Evolutionary conservation across 2,888 invertebrate genomes (phyloP), one percentile per base, ranked within the genome.

Genomic region (Lissocephala sabroskyi): DNA sequence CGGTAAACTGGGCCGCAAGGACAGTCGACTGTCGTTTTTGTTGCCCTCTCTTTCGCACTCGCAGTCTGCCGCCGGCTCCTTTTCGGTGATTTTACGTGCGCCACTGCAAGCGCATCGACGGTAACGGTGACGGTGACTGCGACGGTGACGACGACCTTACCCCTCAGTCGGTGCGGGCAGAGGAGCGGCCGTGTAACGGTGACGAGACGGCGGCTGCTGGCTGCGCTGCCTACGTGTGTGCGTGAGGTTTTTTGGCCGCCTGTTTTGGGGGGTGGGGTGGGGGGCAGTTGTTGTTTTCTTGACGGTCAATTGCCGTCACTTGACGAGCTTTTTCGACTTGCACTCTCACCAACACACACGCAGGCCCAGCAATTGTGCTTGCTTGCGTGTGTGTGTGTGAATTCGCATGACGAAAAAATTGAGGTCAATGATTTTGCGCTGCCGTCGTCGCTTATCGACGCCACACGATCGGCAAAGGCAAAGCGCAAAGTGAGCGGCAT

Each of bases 351-450:
- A 49, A 47, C 43, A 57, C 37, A 63, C 40, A 47, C 42, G 41
- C 39, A 42, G 39, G 42, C 35, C 41, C 44, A 37, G 42, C 41
- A 10, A 23, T 9, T 18, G 32, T 32, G 6, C 28, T 14, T 58
- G 42, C 53, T 40, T 50, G 60, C 59, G 70, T 74, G 68, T 56
- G 65, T 74, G 63, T 39, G 30, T 13, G 13, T 19, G 33, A 6
- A 33, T 46, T 23, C 33, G 46, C 46, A 41, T 46, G 41, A 77
- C 64, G 75, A 70, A 74, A 74, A 71, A 66, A 74, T 74, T 73
- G 78, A 73, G 71, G 71, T 77, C 71, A 73, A 73, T 73, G 71
- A 73, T 73, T 73, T 73, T 77, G 78, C 60, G 68, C 62, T 53
- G 70, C 63, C 48, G 45, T 50, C 47, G 49, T 23, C 51, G 67